Percentiles rank a stretch among this genome's conserved stretches.
These are phyloP conservation scores for Hystrix cristata DNA, from an alignment of 2,113 vertebrate genomes.

Conservation along the genomic window DNA sequence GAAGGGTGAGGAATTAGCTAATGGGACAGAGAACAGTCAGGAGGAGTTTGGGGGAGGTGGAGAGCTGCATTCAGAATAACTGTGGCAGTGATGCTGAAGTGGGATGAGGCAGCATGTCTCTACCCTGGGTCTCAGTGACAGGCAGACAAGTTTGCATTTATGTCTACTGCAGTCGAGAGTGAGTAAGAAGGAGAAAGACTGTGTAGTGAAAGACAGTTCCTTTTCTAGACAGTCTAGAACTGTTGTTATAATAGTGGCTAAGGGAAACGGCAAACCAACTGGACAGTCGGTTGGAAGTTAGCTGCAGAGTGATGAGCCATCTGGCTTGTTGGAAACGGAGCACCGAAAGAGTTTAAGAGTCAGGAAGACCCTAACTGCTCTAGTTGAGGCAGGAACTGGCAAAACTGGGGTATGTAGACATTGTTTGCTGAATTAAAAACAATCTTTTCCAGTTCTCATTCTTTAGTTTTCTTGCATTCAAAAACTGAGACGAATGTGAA, in stretches of 20 bases:
- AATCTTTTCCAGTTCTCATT: neutral
- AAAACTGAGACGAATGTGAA: neutral
- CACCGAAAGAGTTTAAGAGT: rapidly evolving
- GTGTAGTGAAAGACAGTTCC: neutral
- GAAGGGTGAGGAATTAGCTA: neutral
- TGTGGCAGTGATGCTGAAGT: neutral
- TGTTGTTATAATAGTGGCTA: neutral
- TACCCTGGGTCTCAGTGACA: neutral
- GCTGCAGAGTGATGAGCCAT: neutral
- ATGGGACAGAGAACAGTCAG: neutral
- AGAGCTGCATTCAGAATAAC: neutral
- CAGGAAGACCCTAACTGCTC: neutral
- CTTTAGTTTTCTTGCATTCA: neutral
- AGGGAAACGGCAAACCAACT: neutral
- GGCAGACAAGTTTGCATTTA: neutral
- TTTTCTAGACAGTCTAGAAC: neutral
- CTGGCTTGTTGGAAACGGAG: neutral
- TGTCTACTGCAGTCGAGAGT: neutral
- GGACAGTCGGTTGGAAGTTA: neutral
- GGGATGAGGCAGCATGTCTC: neutral
- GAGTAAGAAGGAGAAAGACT: neutral
- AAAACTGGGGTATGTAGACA: neutral
- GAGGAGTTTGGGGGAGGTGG: neutral
- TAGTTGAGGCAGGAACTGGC: neutral
- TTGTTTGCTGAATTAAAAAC: neutral